phyloP scores from a whole-genome alignment of 2,888 invertebrate species.

The Neoscelio sp. region DNA sequence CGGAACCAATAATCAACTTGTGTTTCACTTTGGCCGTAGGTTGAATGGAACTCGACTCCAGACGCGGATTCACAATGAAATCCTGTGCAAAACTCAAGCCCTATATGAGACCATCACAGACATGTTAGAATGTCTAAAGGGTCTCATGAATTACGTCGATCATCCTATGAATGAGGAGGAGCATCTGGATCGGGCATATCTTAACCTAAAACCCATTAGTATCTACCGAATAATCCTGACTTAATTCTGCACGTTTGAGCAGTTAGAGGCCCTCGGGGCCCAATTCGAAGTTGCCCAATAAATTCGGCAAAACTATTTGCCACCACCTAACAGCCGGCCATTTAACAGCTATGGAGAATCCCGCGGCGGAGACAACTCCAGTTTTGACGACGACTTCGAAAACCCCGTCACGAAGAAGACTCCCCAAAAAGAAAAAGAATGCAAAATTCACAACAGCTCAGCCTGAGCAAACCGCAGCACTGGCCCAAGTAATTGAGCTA shows the following conservation, averaged over 20 bases:
- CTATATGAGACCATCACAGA: slow-evolving; percentile 4
- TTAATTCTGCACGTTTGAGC: background rate
- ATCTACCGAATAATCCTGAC: background rate
- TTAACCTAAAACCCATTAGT: background rate
- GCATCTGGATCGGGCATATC: slow-evolving; percentile 1
- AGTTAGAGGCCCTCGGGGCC: background rate
- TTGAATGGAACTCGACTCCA: slow-evolving; percentile 1
- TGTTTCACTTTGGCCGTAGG: background rate
- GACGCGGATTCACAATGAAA: background rate
- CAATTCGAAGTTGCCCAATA: background rate
- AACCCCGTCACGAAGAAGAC: too few relatives aligned
- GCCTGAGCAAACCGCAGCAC: too few relatives aligned
- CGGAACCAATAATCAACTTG: background rate
- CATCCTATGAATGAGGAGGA: slow-evolving; percentile 3
- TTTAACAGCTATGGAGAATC: too few relatives aligned
- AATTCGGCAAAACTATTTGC: background rate
- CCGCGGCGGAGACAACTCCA: too few relatives aligned
- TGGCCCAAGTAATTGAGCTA: too few relatives aligned
- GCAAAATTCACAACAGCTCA: too few relatives aligned
- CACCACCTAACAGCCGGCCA: too few relatives aligned
- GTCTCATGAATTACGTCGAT: slow-evolving; percentile 5
- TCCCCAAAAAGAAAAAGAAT: too few relatives aligned
- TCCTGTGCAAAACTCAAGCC: slow-evolving; percentile 7
- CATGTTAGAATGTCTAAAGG: background rate
- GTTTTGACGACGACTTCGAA: too few relatives aligned